Evolutionary conservation across 2,797 vertebrate genomes (phyloP), one percentile per base, ranked within the genome.

Genomic region (Mormyrops boulengeri): DNA sequence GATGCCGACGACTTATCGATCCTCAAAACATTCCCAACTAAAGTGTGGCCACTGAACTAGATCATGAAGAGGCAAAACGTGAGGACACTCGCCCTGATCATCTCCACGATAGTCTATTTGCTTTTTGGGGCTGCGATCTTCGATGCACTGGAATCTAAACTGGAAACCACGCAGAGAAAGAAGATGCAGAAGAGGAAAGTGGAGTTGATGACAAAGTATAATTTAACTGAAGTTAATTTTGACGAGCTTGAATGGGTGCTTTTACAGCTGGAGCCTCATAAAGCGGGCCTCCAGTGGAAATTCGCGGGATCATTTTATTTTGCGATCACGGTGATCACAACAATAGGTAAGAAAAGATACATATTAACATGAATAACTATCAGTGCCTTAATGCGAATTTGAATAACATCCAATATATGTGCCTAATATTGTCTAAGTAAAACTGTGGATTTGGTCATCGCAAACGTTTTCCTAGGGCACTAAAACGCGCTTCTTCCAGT

Each of bases 271-370:
- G 98, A 99, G 89, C 98, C 98, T 0, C 98, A 99, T 94, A 97
- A 98, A 89, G 97, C 98, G 0, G 98, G 98, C 0, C 97, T 99
- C 91, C 98, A 99, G 95, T 99, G 98, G 98, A 98, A 97, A 93
- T 99, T 99, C 49, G 96, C 98, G 0, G 98, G 98, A 0, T 99
- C 98, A 88, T 99, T 99, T 93, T 99, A 99, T 95, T 99, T 99
- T 94, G 98, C 98, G 94, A 99, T 99, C 96, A 99, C 98, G 88
- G 98, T 99, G 95, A 99, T 99, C 91, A 99, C 98, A 50, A 99
- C 98, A 22, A 99, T 99, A 90, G 98, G 98, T 99, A 95, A 97
- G 96, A n/a, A 89, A 38, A 57, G 30, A 53, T 30, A 82, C 73
- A 47, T 44, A n/a, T 47, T 41, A 47, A 47, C 73, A 80, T 7